Percentiles rank a stretch among this genome's conserved stretches.
phyloP scores from a whole-genome alignment of 2,888 invertebrate species.

The Platerodrilus igneus region DNA sequence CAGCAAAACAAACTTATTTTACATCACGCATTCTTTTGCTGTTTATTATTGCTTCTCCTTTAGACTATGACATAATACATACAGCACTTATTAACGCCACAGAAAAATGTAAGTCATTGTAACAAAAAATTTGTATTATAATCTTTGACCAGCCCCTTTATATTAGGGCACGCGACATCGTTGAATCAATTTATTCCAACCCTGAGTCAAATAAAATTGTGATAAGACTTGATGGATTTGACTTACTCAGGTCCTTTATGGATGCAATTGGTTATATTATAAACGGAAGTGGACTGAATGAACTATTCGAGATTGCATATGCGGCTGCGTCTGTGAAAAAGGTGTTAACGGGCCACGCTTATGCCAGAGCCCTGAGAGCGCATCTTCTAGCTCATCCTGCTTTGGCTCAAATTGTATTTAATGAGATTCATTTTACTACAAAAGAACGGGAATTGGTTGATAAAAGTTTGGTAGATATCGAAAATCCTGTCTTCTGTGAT shows the following conservation, averaged over 20 bases:
- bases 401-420: slow-evolving; percentile 35
- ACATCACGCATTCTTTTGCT: too few species aligned
- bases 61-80: too few species aligned
- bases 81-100: too few species aligned
- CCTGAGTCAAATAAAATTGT: slow-evolving; percentile 36
- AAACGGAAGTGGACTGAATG: slow-evolving; percentile 42
- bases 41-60: too few species aligned
- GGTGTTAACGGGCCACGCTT: slow-evolving; percentile 36
- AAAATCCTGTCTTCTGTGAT: too few species aligned
- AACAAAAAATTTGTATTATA: neutral
- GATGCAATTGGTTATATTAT: slow-evolving; percentile 42
- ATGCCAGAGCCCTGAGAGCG: slow-evolving; percentile 23
- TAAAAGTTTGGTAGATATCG: too few species aligned
- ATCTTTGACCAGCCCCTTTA: slow-evolving; percentile 19
- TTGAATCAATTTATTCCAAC: slow-evolving; percentile 25
- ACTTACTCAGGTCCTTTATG: slow-evolving; percentile 40
- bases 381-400: slow-evolving; percentile 35
- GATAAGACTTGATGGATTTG: slow-evolving; percentile 35
- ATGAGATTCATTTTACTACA: slow-evolving; percentile 34
- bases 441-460: too few species aligned
- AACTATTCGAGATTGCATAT: slow-evolving; percentile 26
- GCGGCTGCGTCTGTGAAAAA: slow-evolving; percentile 33
- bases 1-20: too few species aligned
- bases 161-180: slow-evolving; percentile 31
- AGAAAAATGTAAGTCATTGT: too few species aligned